A percentile compares a stretch with the other conserved stretches of the same genome.
These are phyloP conservation scores for Corythornis cristatus DNA, from an alignment of 2,113 vertebrate genomes.

Conservation along the genomic window DNA sequence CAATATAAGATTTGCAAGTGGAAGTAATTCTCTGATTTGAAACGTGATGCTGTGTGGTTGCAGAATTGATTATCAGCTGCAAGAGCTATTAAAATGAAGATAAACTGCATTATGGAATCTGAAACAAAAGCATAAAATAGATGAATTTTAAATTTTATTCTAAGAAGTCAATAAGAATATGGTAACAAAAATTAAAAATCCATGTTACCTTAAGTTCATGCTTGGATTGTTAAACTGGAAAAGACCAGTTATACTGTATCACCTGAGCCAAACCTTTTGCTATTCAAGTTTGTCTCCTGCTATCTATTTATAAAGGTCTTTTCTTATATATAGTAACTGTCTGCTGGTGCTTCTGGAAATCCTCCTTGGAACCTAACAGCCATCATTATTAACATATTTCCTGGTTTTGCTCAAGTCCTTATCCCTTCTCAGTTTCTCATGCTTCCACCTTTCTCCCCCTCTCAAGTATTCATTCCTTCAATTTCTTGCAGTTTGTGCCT, in stretches of 20 bases:
- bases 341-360: background rate
- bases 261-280: background rate
- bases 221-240: background rate
- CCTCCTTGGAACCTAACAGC: background rate
- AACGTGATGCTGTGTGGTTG: background rate
- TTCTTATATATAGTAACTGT: too few relatives aligned
- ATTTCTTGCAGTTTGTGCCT: background rate
- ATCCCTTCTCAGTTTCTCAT: background rate
- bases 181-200: background rate
- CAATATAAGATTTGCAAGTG: background rate
- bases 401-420: background rate
- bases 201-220: background rate
- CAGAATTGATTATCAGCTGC: background rate
- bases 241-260: background rate
- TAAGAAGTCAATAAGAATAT: background rate
- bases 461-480: background rate
- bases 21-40: background rate
- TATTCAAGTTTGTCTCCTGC: background rate
- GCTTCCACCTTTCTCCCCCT: background rate
- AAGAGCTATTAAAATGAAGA: background rate
- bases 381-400: background rate
- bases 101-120: background rate
- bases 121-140: conserved; percentile 10
- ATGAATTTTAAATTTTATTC: background rate
- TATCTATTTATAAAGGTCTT: background rate